These are phyloP conservation scores for Octomys mimax DNA, from an alignment of 2,797 vertebrate species.

Conservation along the genomic window DNA sequence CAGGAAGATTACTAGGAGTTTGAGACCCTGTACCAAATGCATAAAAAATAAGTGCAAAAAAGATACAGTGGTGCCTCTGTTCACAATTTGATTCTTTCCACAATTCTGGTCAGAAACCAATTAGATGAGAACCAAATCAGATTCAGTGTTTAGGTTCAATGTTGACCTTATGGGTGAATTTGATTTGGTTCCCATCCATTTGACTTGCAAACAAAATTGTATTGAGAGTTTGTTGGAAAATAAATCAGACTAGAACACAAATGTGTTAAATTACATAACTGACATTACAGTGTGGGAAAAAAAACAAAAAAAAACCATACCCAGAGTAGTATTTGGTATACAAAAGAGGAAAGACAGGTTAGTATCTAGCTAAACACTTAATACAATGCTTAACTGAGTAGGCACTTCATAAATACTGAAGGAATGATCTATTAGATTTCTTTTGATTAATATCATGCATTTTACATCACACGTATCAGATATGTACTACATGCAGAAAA, in stretches of 20 bases:
- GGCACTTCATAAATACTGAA: neutral
- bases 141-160: neutral
- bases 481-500: neutral
- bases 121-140: neutral
- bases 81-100: neutral
- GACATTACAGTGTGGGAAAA: neutral
- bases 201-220: neutral
- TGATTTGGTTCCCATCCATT: neutral
- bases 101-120: neutral
- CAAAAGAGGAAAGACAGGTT: neutral
- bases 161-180: neutral
- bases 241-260: neutral
- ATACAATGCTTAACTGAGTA: neutral
- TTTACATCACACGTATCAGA: neutral
- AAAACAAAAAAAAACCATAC: neutral
- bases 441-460: neutral
- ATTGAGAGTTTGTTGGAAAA: neutral
- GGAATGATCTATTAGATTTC: neutral
- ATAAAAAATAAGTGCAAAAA: neutral
- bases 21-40: too few species aligned
- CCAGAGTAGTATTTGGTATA: neutral
- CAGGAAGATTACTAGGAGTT: too few species aligned
- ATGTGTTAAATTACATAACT: neutral
- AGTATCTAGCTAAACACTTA: neutral
- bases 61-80: neutral